Evolutionary conservation across 2,797 vertebrate genomes (phyloP).

Genomic region (Glossophaga mutica): DNA sequence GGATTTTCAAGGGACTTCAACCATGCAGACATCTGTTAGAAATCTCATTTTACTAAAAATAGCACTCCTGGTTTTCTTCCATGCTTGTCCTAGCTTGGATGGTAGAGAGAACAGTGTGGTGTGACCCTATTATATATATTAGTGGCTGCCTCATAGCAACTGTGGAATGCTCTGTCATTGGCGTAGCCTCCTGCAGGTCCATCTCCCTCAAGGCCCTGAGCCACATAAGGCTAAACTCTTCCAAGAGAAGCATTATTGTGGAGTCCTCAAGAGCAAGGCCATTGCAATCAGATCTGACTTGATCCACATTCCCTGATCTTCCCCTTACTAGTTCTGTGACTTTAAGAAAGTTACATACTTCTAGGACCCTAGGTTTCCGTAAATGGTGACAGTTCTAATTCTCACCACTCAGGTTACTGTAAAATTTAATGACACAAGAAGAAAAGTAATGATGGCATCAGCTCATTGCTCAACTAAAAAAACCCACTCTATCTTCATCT

Average conservation of each 20-base stretch:
- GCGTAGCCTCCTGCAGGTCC: fast-evolving
- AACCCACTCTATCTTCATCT: neutral
- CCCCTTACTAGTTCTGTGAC: neutral
- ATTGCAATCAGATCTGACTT: fast-evolving
- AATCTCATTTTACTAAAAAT: neutral
- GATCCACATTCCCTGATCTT: neutral
- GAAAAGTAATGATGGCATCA: neutral
- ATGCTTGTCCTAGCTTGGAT: neutral
- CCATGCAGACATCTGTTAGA: neutral
- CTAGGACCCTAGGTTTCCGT: neutral
- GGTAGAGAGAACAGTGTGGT: neutral
- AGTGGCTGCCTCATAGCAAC: too few species aligned
- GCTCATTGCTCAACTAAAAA: neutral
- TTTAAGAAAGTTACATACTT: neutral
- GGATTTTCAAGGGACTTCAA: neutral
- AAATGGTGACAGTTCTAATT: neutral
- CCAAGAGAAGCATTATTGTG: fast-evolving
- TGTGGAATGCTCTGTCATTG: fast-evolving
- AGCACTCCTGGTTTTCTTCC: neutral
- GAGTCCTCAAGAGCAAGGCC: neutral
- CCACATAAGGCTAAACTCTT: fast-evolving
- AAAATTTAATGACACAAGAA: neutral
- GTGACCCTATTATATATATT: fast-evolving
- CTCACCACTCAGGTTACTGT: neutral
- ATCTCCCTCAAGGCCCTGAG: fast-evolving